Evolutionary conservation across 2,888 invertebrate species (phyloP), one percentile per base, ranked within the genome.

Genomic region (Lepas anatifera): DNA sequence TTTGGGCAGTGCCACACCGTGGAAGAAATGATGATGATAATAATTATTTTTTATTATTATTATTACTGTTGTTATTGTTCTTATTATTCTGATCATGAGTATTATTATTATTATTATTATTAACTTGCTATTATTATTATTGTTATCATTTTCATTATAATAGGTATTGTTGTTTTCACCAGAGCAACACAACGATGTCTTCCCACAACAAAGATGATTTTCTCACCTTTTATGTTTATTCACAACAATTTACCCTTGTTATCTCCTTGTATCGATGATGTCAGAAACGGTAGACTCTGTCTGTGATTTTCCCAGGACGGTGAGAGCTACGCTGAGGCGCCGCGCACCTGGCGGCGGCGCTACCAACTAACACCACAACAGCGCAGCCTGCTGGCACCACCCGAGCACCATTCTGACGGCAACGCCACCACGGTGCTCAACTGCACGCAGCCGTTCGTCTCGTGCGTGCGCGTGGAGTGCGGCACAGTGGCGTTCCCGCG

Each of bases 361-460:
- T 58, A 58, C 35, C 58, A 58, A 10, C 58, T 58, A 10, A 58
- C 35, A 22, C 22, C 22, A 32, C 32, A 58, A 2, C 58, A 58
- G 58, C 58, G 58, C 58, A 32, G 35, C 32, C 58, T 58, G 58
- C 58, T 58, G 58, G 58, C 58, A 16, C 18, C 6, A 18, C 32
- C 58, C 18, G 58, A 58, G 58, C 35, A 58, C 58, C 58, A 32
- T 22, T 22, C 18, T 35, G 58, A 58, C 32, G 58, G 58, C 35
- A 58, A 58, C 58, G 35, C 10, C 32, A 58, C 58, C 35, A 58
- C 58, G 18, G 58, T 58, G 58, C 58, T 58, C 32, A 58, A 58
- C 32, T 58, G 66, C 39, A 39, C 66, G 39, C 66, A 41, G 66
- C 66, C 41, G 66, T 39, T 39, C 66, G 66, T 66, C 13, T 37